These are phyloP conservation scores for Paramormyrops hopkinsi DNA, from an alignment of 2,797 vertebrate species.

Conservation along the genomic window DNA sequence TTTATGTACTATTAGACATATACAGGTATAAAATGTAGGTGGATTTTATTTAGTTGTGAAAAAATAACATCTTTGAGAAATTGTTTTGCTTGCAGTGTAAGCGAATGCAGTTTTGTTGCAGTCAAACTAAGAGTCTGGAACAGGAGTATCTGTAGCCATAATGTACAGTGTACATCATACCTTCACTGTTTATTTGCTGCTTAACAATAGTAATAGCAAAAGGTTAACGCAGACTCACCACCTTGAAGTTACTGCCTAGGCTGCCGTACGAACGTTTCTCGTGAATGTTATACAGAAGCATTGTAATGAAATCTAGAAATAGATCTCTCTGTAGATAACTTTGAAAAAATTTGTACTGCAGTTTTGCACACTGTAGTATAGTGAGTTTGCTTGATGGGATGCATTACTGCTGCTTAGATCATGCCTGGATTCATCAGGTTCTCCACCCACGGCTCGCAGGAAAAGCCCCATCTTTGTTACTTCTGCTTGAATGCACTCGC, in stretches of 20 bases:
- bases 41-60: not conserved
- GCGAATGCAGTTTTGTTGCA: not conserved
- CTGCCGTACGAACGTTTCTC: not conserved
- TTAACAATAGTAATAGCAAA: not conserved
- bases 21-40: not conserved
- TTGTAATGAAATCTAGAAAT: not conserved
- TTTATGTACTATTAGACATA: not conserved
- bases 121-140: not conserved
- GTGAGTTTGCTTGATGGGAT: not conserved
- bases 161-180: not conserved
- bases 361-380: not conserved
- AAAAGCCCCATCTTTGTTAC: not conserved
- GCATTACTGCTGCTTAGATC: not conserved
- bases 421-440: not conserved
- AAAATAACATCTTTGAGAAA: not conserved
- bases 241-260: not conserved
- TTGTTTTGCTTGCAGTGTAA: not conserved
- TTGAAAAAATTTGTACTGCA: not conserved
- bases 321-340: not conserved
- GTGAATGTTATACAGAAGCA: not conserved
- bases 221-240: not conserved
- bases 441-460: not conserved
- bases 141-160: not conserved
- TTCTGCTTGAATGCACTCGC: not conserved
- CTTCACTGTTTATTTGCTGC: not conserved